Conservation (phyloP, 2,797 vertebrate genomes). For the Trachops cirrhosus region DNA sequence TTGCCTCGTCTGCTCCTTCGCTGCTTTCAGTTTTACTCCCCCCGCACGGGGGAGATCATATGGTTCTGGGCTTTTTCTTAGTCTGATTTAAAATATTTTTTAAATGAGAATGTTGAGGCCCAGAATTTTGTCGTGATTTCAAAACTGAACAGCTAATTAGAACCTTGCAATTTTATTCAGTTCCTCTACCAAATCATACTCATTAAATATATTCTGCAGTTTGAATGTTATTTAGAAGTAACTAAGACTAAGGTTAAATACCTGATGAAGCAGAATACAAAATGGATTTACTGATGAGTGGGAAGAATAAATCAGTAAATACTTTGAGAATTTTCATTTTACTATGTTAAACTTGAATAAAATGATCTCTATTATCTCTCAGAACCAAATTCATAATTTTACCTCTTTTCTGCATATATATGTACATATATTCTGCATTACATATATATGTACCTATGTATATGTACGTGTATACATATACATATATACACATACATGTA, state of each 20-base stretch:
- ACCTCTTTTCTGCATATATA: not conserved
- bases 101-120: not conserved
- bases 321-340: not conserved
- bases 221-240: not conserved
- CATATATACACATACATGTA: too few relatives aligned
- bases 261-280: not conserved
- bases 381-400: not conserved
- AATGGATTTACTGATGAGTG: not conserved
- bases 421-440: too few relatives aligned
- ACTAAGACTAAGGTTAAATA: not conserved
- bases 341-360: not conserved
- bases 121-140: not conserved
- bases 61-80: not conserved
- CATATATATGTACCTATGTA: too few relatives aligned
- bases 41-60: not conserved
- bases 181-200: not conserved
- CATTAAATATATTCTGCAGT: not conserved
- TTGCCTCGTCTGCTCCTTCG: too few relatives aligned
- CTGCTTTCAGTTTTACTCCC: not conserved
- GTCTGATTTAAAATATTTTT: not conserved
- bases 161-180: not conserved
- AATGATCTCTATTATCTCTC: not conserved
- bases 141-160: not conserved
- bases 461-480: too few relatives aligned
- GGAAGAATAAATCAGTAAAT: not conserved